Evolutionary conservation across 2,113 vertebrate species (phyloP).

Genomic region (Nothoprocta perdicaria): DNA sequence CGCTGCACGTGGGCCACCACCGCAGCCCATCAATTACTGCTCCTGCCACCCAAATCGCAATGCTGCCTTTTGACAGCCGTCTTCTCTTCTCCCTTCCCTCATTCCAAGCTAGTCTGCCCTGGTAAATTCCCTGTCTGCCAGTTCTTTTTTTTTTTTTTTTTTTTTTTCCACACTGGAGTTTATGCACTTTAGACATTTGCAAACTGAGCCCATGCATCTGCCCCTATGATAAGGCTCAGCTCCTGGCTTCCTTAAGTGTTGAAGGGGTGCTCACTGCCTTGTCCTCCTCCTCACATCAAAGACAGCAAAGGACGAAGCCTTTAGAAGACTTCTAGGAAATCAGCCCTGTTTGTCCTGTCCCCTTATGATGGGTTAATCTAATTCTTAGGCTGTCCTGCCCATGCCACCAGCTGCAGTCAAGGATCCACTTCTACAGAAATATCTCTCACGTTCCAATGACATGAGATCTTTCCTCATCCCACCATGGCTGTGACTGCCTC

Average conservation of each 20-base stretch:
- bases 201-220: not conserved
- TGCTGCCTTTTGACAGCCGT: not conserved
- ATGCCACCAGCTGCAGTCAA: not conserved
- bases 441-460: rapidly evolving
- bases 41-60: not conserved
- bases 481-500: not conserved
- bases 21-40: not conserved
- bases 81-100: not conserved
- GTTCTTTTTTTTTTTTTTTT: not conserved
- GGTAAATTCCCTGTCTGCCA: not conserved
- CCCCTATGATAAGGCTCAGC: rapidly evolving
- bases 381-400: not conserved
- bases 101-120: not conserved
- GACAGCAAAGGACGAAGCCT: not conserved
- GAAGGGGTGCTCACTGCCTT: not conserved
- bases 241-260: not conserved
- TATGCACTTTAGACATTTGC: not conserved
- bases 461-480: not conserved
- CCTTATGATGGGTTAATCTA: not conserved
- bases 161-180: not conserved
- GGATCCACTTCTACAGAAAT: not conserved
- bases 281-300: not conserved
- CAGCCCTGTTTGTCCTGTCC: not conserved
- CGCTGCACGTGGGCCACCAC: rapidly evolving
- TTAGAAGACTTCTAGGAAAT: not conserved